Conservation (phyloP, 2,888 invertebrate genomes). For the Leptopilina syphax region DNA sequence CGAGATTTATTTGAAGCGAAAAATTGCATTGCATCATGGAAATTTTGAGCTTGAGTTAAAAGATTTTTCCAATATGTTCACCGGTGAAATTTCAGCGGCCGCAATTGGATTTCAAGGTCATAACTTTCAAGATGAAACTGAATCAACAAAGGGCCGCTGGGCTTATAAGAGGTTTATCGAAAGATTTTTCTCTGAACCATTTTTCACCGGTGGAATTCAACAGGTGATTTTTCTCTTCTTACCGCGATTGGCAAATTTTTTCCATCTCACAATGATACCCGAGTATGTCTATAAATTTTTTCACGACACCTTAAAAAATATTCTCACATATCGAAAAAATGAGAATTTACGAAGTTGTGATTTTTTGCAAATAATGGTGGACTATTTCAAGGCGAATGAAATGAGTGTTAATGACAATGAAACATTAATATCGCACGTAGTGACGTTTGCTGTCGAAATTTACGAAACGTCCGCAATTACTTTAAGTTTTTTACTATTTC, state of each 20-base stretch:
- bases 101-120: constrained; percentile 59
- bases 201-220: constrained; percentile 3
- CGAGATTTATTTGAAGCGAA: constrained; percentile 40
- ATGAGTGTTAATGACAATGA: constrained; percentile 53
- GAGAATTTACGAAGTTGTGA: constrained; percentile 55
- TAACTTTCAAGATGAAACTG: constrained; percentile 52
- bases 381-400: constrained; percentile 50
- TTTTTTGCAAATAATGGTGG: constrained; percentile 48
- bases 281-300: constrained; percentile 63
- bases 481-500: constrained; percentile 76
- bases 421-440: constrained; percentile 74
- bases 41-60: constrained; percentile 62
- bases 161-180: constrained; percentile 7
- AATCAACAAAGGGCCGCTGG: not conserved
- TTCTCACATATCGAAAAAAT: constrained; percentile 68
- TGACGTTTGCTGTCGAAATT: constrained; percentile 79
- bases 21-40: not conserved
- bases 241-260: constrained; percentile 41
- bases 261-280: constrained; percentile 71
- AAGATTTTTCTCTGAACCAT: not conserved
- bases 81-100: constrained; percentile 55
- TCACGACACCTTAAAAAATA: constrained; percentile 71
- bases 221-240: not conserved
- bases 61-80: constrained; percentile 51
- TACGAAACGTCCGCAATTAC: constrained; percentile 78